Percentiles rank a stretch among this genome's conserved stretches.
Conservation (phyloP, 2,888 invertebrate genomes). For the Tridacna crocea region DNA sequence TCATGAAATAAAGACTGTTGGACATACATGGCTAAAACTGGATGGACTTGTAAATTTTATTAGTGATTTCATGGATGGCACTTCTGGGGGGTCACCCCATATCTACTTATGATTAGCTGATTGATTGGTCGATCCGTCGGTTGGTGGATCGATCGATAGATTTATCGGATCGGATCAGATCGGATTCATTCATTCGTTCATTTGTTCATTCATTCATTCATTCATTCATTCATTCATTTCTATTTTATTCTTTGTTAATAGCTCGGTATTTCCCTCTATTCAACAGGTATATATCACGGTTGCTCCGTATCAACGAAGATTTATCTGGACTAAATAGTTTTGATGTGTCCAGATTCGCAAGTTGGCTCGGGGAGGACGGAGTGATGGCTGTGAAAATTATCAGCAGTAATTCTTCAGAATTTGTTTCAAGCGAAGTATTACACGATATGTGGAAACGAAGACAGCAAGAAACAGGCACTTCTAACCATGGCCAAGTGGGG, state of each 20-base stretch:
- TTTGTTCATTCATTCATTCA: too few relatives aligned
- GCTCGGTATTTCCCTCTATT: not conserved
- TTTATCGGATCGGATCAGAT: too few relatives aligned
- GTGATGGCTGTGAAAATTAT: constrained; percentile 52
- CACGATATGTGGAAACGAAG: constrained; percentile 31
- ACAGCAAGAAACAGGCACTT: constrained; percentile 6
- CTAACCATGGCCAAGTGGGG: not conserved
- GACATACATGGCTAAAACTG: too few relatives aligned
- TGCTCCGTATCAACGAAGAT: constrained; percentile 28
- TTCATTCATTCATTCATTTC: not conserved
- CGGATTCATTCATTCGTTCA: too few relatives aligned
- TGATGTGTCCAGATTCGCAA: constrained; percentile 25
- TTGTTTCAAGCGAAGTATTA: constrained; percentile 45
- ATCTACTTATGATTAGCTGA: too few relatives aligned
- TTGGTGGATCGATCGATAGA: too few relatives aligned
- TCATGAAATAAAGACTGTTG: too few relatives aligned
- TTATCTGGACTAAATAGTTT: not conserved
- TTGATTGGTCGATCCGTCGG: too few relatives aligned
- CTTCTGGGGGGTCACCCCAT: too few relatives aligned
- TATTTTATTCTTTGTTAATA: not conserved
- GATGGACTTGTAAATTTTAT: too few relatives aligned
- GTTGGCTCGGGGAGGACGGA: constrained; percentile 50
- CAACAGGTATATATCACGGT: constrained; percentile 35
- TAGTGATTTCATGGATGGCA: too few relatives aligned
- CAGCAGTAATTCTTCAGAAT: constrained; percentile 49